These are phyloP conservation scores for Pocillopora damicornis DNA, from an alignment of 64 coral and sea anemone species.

Conservation along the genomic window DNA sequence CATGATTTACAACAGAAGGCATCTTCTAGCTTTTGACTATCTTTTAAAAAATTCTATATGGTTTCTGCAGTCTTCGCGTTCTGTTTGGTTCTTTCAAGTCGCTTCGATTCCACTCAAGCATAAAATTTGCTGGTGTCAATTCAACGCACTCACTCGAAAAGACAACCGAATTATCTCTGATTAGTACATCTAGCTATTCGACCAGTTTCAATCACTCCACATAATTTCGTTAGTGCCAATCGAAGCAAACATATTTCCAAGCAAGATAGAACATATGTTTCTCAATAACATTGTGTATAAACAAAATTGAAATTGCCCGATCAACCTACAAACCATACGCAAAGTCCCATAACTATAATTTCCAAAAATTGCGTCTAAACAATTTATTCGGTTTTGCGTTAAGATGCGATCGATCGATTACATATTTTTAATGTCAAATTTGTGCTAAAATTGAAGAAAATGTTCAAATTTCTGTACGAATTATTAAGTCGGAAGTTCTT, in stretches of 20 bases:
- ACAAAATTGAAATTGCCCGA: not conserved
- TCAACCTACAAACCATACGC: not conserved
- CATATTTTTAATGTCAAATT: not conserved
- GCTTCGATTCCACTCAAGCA: not conserved
- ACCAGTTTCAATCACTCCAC: not conserved
- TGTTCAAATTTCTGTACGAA: not conserved
- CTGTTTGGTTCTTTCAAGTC: not conserved
- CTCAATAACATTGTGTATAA: not conserved
- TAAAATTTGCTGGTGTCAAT: not conserved
- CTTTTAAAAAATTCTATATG: not conserved
- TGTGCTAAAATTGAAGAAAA: not conserved
- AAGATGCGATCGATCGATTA: not conserved
- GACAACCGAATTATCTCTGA: conserved; percentile 18
- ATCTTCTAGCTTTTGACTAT: not conserved
- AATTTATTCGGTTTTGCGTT: not conserved
- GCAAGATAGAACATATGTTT: not conserved
- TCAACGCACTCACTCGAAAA: conserved; percentile 3
- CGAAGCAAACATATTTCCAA: not conserved
- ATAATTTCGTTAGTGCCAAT: not conserved
- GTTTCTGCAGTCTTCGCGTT: not conserved
- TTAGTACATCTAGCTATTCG: not conserved
- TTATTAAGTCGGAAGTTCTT: conserved; percentile 26
- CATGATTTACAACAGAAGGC: not conserved
- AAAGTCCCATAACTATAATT: not conserved
- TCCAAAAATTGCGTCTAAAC: not conserved